phyloP scores from a whole-genome alignment of 2,113 vertebrate genomes.

The Anoura caudifer region DNA sequence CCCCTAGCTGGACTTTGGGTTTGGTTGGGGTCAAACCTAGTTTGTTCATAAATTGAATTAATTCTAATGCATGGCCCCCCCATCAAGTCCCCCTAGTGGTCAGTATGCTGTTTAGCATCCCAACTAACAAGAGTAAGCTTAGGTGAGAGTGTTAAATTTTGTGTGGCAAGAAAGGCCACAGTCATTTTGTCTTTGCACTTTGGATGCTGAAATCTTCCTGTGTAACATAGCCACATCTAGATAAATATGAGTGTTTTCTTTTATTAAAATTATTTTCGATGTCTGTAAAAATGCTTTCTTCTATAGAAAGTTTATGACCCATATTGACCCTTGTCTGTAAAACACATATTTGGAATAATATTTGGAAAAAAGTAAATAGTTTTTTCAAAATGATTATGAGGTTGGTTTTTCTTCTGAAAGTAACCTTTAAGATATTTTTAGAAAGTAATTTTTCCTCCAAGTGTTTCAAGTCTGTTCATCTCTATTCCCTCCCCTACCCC shows the following conservation, averaged over 20 bases:
- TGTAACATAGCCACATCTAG: constrained; percentile 1
- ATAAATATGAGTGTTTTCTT: constrained; percentile 29
- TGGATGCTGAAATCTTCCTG: constrained; percentile 45
- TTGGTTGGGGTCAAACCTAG: constrained; percentile 21
- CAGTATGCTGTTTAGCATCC: not conserved
- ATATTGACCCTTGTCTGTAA: constrained; percentile 45
- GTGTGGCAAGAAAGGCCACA: constrained; percentile 46
- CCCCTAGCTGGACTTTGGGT: not conserved
- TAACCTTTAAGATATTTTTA: not conserved
- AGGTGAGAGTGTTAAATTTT: constrained; percentile 44
- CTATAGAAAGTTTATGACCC: constrained; percentile 11
- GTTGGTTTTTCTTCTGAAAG: constrained; percentile 40
- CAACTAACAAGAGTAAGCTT: constrained; percentile 47
- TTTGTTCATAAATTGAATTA: constrained; percentile 51
- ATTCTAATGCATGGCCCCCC: not conserved
- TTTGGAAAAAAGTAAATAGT: constrained; percentile 69
- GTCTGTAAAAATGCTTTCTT: constrained; percentile 55
- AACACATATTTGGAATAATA: constrained; percentile 48
- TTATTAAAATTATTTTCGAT: constrained; percentile 46
- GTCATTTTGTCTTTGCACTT: constrained; percentile 68
- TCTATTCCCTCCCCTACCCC: not conserved
- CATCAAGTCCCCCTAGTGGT: not conserved
- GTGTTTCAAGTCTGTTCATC: not conserved
- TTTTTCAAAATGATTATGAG: constrained; percentile 44
- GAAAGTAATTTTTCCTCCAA: not conserved